These are phyloP conservation scores for Nebria brevicollis DNA, from an alignment of 2,888 invertebrate genomes.

Conservation along the genomic window DNA sequence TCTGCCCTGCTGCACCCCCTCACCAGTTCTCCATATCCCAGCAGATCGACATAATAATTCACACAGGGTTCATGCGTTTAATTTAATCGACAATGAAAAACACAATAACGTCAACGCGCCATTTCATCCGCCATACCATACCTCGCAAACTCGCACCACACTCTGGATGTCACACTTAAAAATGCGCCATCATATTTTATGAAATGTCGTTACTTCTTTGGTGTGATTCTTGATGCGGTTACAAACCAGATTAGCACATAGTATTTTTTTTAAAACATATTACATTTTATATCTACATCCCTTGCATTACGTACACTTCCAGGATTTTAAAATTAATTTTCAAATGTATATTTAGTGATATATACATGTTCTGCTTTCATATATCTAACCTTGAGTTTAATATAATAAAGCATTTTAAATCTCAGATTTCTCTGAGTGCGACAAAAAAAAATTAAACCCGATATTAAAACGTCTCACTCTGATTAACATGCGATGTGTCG, in stretches of 20 bases:
- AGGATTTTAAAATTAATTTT: no score
- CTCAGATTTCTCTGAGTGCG: no score
- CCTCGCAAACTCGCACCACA: background rate
- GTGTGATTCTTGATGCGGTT: background rate
- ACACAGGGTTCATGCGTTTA: conserved; percentile 42
- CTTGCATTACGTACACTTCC: no score
- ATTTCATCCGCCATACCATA: background rate
- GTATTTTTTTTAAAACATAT: background rate
- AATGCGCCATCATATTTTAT: background rate
- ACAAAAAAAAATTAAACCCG: no score
- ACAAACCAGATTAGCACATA: background rate
- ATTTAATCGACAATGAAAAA: conserved; percentile 46
- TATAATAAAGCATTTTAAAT: no score
- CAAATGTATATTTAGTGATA: no score
- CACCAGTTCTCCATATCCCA: background rate
- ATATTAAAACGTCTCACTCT: no score
- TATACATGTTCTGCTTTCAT: no score
- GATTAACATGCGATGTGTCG: no score
- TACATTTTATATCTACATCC: no score
- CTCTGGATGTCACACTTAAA: background rate
- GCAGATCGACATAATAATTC: conserved; percentile 41
- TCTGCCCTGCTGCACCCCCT: background rate
- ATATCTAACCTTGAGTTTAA: no score
- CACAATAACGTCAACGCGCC: conserved; percentile 35
- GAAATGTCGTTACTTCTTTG: background rate